A percentile compares a stretch with the other conserved stretches of the same genome.
These are phyloP conservation scores for Anthophora plumipes DNA, from an alignment of 2,888 invertebrate species.

Conservation along the genomic window DNA sequence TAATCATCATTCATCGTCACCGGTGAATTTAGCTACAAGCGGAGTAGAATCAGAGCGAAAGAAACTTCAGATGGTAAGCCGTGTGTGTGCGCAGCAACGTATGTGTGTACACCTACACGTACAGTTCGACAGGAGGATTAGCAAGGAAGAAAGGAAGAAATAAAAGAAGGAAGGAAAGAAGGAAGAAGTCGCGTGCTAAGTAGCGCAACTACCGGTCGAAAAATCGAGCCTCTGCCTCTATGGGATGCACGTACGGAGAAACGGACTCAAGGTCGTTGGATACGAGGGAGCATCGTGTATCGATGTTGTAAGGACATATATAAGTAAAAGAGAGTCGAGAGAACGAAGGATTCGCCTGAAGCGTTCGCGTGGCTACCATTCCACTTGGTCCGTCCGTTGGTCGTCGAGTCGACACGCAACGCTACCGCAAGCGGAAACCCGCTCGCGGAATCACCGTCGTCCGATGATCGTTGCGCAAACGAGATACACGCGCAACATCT, in stretches of 20 bases:
- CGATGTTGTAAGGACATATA: slow-evolving; percentile 42
- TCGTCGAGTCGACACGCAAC: slow-evolving; percentile 63
- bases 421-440: slow-evolving; percentile 62
- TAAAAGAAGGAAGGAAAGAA: background rate
- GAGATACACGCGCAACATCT: slow-evolving; percentile 50
- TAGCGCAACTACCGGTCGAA: slow-evolving; percentile 25
- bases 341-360: slow-evolving; percentile 76
- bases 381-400: slow-evolving; percentile 53
- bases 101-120: too few relatives aligned
- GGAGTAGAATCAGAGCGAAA: background rate
- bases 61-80: slow-evolving; percentile 7
- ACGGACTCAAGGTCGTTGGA: slow-evolving; percentile 62
- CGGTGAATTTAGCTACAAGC: too few relatives aligned
- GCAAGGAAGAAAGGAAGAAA: too few relatives aligned
- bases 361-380: slow-evolving; percentile 81
- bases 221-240: slow-evolving; percentile 10
- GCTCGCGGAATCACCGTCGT: slow-evolving; percentile 46
- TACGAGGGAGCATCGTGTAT: slow-evolving; percentile 56
- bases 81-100: background rate
- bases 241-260: slow-evolving; percentile 14
- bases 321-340: slow-evolving; percentile 46
- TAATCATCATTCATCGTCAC: too few relatives aligned
- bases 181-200: slow-evolving; percentile 36
- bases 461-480: slow-evolving; percentile 60
- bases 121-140: too few relatives aligned